A percentile compares a stretch with the other conserved stretches of the same genome.
Conservation (phyloP, 2,888 invertebrate species). For the Tineola bisselliella region DNA sequence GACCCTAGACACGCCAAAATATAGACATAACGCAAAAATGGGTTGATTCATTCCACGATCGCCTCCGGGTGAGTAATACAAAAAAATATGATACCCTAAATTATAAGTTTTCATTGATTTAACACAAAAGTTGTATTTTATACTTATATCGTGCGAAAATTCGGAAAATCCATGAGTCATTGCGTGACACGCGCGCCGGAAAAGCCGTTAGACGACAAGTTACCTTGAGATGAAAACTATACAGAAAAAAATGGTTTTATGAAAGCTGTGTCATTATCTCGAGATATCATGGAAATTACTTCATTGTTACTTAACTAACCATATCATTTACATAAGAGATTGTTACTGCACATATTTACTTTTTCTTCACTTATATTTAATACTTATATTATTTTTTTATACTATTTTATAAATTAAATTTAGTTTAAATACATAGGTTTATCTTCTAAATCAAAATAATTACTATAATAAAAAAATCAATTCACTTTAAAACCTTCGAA, state of each 20-base stretch:
- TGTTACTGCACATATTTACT: too few species aligned
- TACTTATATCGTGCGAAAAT: constrained; percentile 33
- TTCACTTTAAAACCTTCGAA: too few species aligned
- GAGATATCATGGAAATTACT: constrained; percentile 19
- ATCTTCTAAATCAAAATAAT: too few species aligned
- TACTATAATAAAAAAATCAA: too few species aligned
- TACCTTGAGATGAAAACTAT: constrained; percentile 9
- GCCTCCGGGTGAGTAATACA: neutral
- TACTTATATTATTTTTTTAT: too few species aligned
- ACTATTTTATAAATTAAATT: too few species aligned
- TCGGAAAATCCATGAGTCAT: constrained; percentile 62
- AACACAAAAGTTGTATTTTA: neutral
- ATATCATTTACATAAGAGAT: neutral
- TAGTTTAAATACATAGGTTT: too few species aligned
- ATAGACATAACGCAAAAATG: too few species aligned
- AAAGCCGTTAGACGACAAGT: constrained; percentile 36
- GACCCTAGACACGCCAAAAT: too few species aligned
- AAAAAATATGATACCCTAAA: neutral
- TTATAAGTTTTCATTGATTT: constrained; percentile 11
- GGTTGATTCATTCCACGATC: neutral
- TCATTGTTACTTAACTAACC: neutral
- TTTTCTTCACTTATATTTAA: neutral
- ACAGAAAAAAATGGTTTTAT: constrained; percentile 13
- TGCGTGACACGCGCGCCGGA: constrained; percentile 37
- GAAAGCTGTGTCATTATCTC: constrained; percentile 38